Evolutionary conservation across 2,113 vertebrate genomes (phyloP).

Genomic region (Muscicapa adusta): DNA sequence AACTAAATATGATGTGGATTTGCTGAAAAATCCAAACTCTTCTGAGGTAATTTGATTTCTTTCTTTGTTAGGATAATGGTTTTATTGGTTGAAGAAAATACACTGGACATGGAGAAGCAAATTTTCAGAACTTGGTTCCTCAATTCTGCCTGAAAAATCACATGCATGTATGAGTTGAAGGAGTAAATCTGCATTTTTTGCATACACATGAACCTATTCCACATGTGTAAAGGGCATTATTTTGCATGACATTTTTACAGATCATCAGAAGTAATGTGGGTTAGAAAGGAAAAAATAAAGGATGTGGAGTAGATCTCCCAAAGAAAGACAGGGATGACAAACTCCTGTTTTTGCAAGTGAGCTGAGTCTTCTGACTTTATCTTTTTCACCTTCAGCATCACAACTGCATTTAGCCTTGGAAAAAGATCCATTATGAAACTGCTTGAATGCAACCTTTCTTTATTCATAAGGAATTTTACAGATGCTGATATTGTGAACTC

Average conservation of each 20-base stretch:
- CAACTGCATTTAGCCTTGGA: not conserved
- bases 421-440: conserved; percentile 2
- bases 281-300: not conserved
- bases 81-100: not conserved
- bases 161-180: not conserved
- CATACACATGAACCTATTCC: not conserved
- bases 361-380: not conserved
- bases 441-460: not conserved
- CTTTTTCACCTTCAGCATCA: conserved; percentile 18
- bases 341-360: not conserved
- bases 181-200: not conserved
- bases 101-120: not conserved
- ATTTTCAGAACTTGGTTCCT: not conserved
- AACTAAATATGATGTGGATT: not conserved
- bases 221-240: not conserved
- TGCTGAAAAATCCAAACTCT: not conserved
- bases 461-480: conserved; percentile 1
- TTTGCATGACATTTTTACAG: not conserved
- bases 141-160: not conserved
- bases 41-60: not conserved
- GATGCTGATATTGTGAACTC: not conserved
- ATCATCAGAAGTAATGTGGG: not conserved
- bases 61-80: not conserved
- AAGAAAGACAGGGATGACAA: not conserved
- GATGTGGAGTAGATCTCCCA: not conserved